Evolutionary conservation across 1,140 invertebrate species (phyloP).

Genomic region (Schmidtea mediterranea): DNA sequence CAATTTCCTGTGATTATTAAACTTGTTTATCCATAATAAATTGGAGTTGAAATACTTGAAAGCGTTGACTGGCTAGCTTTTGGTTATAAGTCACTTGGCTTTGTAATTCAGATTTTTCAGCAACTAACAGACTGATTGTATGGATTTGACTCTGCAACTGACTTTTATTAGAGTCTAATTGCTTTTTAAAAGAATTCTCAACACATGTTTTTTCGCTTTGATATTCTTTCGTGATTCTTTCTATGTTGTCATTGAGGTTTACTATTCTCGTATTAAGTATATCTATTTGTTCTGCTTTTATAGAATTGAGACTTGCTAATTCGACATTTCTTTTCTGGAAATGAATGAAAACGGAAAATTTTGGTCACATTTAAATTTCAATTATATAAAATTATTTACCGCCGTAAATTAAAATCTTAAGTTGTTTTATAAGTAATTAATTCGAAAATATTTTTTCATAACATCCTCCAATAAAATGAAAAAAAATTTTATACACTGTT

Average conservation of each 20-base stretch:
- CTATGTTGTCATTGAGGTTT: not conserved
- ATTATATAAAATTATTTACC: too few relatives aligned
- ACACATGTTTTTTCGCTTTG: not conserved
- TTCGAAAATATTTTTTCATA: too few relatives aligned
- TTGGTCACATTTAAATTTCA: too few relatives aligned
- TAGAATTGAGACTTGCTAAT: not conserved
- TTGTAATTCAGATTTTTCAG: conserved; percentile 46
- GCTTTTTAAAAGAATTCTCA: too few relatives aligned
- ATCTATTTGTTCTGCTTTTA: conserved; percentile 7
- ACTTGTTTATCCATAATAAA: not conserved
- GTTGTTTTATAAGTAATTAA: too few relatives aligned
- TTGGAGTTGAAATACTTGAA: conserved; percentile 8
- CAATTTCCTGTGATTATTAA: conserved; percentile 31
- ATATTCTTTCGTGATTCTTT: not conserved
- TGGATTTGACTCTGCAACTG: conserved; percentile 37
- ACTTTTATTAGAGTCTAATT: not conserved
- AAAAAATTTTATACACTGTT: too few relatives aligned
- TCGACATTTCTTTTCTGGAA: too few relatives aligned
- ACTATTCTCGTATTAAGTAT: not conserved
- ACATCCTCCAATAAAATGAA: too few relatives aligned
- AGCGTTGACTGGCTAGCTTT: conserved; percentile 34
- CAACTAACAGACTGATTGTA: conserved; percentile 46
- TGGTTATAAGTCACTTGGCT: conserved; percentile 37
- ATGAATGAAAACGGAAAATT: too few relatives aligned
- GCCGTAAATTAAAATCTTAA: too few relatives aligned